Evolutionary conservation across 2,888 invertebrate genomes (phyloP).

Genomic region (Chrysomela aeneicollis): DNA sequence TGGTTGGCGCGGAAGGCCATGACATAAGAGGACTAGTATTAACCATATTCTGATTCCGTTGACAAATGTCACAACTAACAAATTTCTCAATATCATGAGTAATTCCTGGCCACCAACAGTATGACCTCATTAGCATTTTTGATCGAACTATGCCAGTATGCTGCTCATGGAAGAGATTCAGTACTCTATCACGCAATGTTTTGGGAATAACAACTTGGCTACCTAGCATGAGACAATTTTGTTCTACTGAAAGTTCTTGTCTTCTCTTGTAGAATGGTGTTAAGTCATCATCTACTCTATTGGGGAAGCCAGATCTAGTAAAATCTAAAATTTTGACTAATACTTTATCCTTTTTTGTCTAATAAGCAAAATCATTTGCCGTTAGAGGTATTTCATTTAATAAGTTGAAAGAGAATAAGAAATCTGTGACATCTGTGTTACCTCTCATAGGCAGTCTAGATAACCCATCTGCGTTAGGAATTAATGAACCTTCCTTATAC

Average conservation of each 20-base stretch:
- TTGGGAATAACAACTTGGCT: slow-evolving; percentile 36
- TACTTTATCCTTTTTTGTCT: slow-evolving; percentile 8
- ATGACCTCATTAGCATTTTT: slow-evolving; percentile 37
- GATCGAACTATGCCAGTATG: slow-evolving; percentile 39
- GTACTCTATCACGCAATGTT: slow-evolving; percentile 22
- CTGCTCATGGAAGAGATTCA: slow-evolving; percentile 38
- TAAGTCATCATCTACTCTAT: slow-evolving; percentile 25
- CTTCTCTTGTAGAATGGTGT: slow-evolving; percentile 31
- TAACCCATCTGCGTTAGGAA: slow-evolving; percentile 10
- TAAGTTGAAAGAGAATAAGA: slow-evolving; percentile 7
- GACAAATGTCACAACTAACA: slow-evolving; percentile 38
- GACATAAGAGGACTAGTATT: slow-evolving; percentile 28
- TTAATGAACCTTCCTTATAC: slow-evolving; percentile 16
- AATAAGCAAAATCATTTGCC: slow-evolving; percentile 12
- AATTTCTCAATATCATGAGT: no score
- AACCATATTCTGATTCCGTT: slow-evolving; percentile 35
- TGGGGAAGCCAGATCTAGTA: slow-evolving; percentile 30
- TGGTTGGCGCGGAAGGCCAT: slow-evolving; percentile 33
- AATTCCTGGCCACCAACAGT: no score
- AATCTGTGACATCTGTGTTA: slow-evolving; percentile 12
- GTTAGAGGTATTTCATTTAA: slow-evolving; percentile 13
- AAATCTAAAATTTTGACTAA: slow-evolving; percentile 11
- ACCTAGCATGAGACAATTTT: slow-evolving; percentile 33
- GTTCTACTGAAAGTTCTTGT: slow-evolving; percentile 34
- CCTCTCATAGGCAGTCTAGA: slow-evolving; percentile 10